A percentile compares a stretch with the other conserved stretches of the same genome.
These are phyloP conservation scores for Candoia aspera DNA, from an alignment of 2,113 vertebrate species.

Conservation along the genomic window DNA sequence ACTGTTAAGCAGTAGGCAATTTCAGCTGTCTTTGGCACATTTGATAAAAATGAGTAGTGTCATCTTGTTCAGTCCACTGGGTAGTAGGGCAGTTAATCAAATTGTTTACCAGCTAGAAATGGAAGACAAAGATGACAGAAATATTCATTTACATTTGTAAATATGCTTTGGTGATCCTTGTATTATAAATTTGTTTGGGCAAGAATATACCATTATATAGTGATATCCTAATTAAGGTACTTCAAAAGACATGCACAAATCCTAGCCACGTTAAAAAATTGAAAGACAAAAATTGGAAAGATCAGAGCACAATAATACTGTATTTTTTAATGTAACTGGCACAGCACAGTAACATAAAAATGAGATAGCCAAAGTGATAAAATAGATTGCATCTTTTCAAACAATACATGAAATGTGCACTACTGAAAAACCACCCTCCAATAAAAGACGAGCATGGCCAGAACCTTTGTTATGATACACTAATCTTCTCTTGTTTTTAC, in stretches of 20 bases:
- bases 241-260: neutral
- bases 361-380: neutral
- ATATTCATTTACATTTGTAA: constrained; percentile 21
- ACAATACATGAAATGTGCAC: too few species aligned
- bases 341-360: neutral
- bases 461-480: neutral
- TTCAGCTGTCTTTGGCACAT: neutral
- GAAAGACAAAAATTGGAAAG: neutral
- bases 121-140: neutral
- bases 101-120: neutral
- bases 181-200: neutral
- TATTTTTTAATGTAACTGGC: neutral
- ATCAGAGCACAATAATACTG: neutral
- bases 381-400: neutral
- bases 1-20: constrained; percentile 9
- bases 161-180: neutral
- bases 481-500: neutral
- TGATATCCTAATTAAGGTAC: neutral
- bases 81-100: neutral
- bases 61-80: neutral
- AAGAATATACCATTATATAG: neutral
- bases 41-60: constrained; percentile 17
- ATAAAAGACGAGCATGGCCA: neutral
- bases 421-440: neutral
- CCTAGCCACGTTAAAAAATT: neutral